A percentile compares a stretch with the other conserved stretches of the same genome.
phyloP scores from a whole-genome alignment of 2,888 invertebrate species.

The Drosophila conformis region DNA sequence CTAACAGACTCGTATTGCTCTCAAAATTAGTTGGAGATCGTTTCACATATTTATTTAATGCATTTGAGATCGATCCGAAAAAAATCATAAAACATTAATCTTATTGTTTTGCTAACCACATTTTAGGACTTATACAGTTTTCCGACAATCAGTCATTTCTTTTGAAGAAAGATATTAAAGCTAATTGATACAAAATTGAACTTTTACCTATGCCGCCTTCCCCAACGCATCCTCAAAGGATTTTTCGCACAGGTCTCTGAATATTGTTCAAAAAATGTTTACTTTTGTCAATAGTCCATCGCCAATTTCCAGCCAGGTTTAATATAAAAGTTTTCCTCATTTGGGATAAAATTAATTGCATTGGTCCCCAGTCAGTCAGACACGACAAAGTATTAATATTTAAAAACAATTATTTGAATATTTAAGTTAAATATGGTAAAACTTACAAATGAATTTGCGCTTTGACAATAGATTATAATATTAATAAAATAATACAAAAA shows the following conservation, averaged over 20 bases:
- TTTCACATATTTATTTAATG: neutral
- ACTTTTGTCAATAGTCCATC: too few species aligned
- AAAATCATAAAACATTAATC: neutral
- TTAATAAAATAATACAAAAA: slow-evolving; percentile 14
- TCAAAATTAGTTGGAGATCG: neutral
- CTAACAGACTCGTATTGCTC: neutral
- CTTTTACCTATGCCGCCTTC: neutral
- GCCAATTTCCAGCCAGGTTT: neutral
- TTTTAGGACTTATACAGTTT: neutral
- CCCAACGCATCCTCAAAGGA: neutral
- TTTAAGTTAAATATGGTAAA: neutral
- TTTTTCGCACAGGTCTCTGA: neutral
- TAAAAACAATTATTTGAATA: neutral
- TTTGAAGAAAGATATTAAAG: neutral
- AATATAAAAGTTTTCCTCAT: neutral
- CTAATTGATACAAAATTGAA: neutral
- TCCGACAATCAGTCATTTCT: neutral
- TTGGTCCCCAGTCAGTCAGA: too few species aligned
- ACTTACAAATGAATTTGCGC: slow-evolving; percentile 5
- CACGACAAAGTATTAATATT: neutral
- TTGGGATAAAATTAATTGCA: neutral
- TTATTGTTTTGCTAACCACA: neutral
- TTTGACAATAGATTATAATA: slow-evolving; percentile 27
- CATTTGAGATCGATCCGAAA: neutral
- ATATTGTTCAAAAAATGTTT: neutral